Base-by-base conservation (phyloP, 2,888 invertebrate genomes). In the Eustalomyia histrio region DNA sequence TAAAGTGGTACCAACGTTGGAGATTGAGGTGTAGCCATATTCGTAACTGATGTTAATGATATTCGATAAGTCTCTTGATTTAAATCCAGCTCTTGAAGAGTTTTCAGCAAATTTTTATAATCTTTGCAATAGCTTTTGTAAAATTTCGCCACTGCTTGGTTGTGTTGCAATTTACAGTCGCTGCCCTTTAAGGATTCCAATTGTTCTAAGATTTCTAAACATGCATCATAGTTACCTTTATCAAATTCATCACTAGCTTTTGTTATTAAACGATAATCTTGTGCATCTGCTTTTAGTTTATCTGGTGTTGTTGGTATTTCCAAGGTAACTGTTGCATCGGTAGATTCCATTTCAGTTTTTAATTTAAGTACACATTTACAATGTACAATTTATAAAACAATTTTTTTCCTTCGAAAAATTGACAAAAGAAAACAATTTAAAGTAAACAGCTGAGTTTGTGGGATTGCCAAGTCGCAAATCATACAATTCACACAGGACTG, bases 91-190 rank as follows among this genome's bases (percentile, higher is more conserved):
- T 93, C 47, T 1, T 69, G 35, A 0, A 83, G 39, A 4, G 24
- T 24, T 21, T 78, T 68, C 81, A 94, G 93, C 86, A 97, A 94
- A 68, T 93, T 92, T 71, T 95, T 95, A 14, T 95, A 93, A 85
- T 95, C 94, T 84, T 93, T 95, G 86, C 95, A 92, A 61, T 94
- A 94, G 73, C 92, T 93, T 82, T 93, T 93, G 89, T 94, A 96
- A 90, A 95, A 97, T 87, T 97, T 96, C 0, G 94, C 94, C 0
- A 98, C 94, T 29, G 95, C 94, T 90, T 95, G 95, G 88, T 98
- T 98, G 86, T 97, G 97, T 8, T 85, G 84, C 67, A 89, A 80
- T 47, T 88, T 83, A 8, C 16, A 39, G n/a, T 85, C 86, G 5
- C 78, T 84, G 53, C 87, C 87, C 76, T 87, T 87, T 21, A 86